phyloP scores from a whole-genome alignment of 2,888 invertebrate genomes.

The Eueremaeus valkanovi region DNA sequence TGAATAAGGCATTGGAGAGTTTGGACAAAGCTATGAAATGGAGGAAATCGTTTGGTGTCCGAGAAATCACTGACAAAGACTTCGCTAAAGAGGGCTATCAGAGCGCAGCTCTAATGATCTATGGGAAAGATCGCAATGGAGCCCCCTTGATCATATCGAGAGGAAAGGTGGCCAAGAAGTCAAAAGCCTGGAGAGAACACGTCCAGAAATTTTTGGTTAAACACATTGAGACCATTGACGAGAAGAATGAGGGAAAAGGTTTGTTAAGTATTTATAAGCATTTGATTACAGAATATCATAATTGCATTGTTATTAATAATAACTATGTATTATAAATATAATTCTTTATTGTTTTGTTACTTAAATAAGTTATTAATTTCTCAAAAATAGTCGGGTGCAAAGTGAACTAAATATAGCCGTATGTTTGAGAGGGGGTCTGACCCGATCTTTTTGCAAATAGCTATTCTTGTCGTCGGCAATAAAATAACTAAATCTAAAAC shows the following conservation, averaged over 20 bases:
- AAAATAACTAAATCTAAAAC: too few relatives aligned
- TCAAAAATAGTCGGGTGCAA: too few relatives aligned
- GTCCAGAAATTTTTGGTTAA: background rate
- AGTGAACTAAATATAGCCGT: too few relatives aligned
- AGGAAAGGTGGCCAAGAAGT: slow-evolving; percentile 1
- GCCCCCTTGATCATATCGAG: background rate
- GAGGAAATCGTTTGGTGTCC: background rate
- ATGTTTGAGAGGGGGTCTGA: too few relatives aligned
- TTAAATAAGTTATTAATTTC: too few relatives aligned
- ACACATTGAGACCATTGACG: background rate
- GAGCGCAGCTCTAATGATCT: background rate
- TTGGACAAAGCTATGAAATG: slow-evolving; percentile 12
- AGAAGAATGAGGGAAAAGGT: background rate
- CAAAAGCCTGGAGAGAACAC: background rate
- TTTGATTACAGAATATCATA: too few relatives aligned
- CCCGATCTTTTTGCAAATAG: too few relatives aligned
- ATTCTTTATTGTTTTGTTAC: background rate
- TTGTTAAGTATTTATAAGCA: background rate
- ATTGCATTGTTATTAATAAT: too few relatives aligned
- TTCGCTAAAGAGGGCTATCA: background rate
- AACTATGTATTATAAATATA: background rate
- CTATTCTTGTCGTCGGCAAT: too few relatives aligned
- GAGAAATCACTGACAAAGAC: background rate
- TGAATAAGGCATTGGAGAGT: background rate
- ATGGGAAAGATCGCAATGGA: background rate